Base-by-base conservation (phyloP, 1,140 invertebrate species). In the Diachasmimorpha longicaudata region DNA sequence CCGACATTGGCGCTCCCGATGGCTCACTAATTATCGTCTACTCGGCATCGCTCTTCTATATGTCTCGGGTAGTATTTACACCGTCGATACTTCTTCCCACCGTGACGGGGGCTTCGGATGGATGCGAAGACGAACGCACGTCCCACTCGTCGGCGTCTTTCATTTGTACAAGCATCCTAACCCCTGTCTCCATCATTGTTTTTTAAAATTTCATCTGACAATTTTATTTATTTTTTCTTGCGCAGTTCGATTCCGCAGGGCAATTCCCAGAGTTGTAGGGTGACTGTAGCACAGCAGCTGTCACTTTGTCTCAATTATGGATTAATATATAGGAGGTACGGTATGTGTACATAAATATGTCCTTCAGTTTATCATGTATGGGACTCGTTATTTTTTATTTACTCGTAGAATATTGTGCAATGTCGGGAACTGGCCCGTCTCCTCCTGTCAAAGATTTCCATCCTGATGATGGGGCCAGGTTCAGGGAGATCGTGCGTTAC, bases 401-500 rank as follows among this genome's bases (percentile, higher is more conserved):
- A 5, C 8, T 63, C 31, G 5, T 14, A 63, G 23, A 16, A 52
- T n/a, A 52, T 16, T 16, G 13, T 6, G 48, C 48, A 25, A 48
- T 68, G 66, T 14, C 31, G n/a, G 31, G n/a, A 14, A 37, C 14
- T 1, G 14, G 0, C 9, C 14, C 66, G 31, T 37, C 66, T 16
- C 5, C 13, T 25, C 10, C 14, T 16, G 37, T 37, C 63, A 58
- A 19, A 16, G 66, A 73, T 36, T 36, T 48, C 16, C 75, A 72
- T 72, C 52, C 52, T 44, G 58, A 73, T 23, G 75, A 75, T 37
- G 86, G 86, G 44, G 85, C 83, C 39, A 82, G 74, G 44, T 81
- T 89, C 66, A 72, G 82, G 5, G 78, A 75, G 14, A 88, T 89
- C 74, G 79, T 88, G n/a, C 70, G 76, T 2, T 82, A 88, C 72